phyloP scores from a whole-genome alignment of 2,888 invertebrate genomes.

The Koerneria pararmatus region DNA sequence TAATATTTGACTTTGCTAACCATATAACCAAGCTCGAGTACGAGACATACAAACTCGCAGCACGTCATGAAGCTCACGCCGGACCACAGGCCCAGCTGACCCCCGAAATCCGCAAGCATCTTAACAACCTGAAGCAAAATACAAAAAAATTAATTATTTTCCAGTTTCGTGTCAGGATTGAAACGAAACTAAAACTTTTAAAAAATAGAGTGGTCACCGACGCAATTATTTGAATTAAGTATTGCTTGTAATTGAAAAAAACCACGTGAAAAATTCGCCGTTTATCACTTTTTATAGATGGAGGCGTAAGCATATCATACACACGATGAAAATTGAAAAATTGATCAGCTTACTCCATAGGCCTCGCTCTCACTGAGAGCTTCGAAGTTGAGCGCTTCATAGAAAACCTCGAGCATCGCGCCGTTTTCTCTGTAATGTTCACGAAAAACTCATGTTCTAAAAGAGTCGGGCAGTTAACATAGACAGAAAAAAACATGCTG shows the following conservation, averaged over 20 bases:
- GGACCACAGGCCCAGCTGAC: slow-evolving; percentile 53
- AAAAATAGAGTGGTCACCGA: no score
- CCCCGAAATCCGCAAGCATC: slow-evolving; percentile 57
- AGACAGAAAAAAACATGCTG: background rate
- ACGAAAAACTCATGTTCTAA: background rate
- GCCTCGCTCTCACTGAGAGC: slow-evolving; percentile 50
- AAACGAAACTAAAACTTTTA: no score
- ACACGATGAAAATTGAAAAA: no score
- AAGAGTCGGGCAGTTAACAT: background rate
- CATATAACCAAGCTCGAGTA: slow-evolving; percentile 46
- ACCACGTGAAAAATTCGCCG: no score
- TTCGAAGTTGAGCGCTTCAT: slow-evolving; percentile 55
- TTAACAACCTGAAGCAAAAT: slow-evolving; percentile 45
- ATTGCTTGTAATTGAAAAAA: no score
- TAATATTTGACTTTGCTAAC: no score
- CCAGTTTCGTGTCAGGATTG: no score
- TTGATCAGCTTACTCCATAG: slow-evolving; percentile 54
- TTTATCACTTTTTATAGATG: no score
- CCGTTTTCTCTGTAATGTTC: slow-evolving; percentile 49
- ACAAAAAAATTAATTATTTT: slow-evolving; percentile 16
- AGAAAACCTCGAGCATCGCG: slow-evolving; percentile 57
- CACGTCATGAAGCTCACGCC: slow-evolving; percentile 55
- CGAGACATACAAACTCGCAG: slow-evolving; percentile 51
- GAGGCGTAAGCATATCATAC: no score
- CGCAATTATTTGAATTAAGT: no score